These are phyloP conservation scores for Rousettus madagascariensis DNA, from an alignment of 2,797 vertebrate genomes.

Conservation along the genomic window DNA sequence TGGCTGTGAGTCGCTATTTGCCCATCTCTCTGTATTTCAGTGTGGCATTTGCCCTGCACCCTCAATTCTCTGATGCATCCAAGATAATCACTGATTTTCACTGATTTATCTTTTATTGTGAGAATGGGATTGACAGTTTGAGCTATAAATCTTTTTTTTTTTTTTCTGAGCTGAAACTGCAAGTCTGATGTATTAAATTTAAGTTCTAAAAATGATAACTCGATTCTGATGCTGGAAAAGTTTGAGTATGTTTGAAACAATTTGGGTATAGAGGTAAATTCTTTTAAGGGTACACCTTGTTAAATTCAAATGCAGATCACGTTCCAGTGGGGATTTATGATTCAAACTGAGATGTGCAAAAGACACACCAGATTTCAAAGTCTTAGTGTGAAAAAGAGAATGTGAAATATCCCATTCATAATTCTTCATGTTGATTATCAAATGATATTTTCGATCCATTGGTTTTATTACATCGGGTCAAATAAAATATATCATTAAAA, in stretches of 20 bases:
- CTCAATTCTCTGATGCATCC: neutral
- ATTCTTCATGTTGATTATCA: neutral
- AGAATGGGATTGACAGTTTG: neutral
- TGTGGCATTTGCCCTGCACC: neutral
- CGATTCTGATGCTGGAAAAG: neutral
- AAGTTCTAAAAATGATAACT: neutral
- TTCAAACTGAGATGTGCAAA: neutral
- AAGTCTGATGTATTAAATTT: neutral
- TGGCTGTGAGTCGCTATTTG: neutral
- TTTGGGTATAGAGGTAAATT: neutral
- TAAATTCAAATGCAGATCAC: neutral
- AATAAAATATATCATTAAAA: neutral
- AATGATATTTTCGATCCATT: no score
- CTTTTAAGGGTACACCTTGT: conserved; percentile 19
- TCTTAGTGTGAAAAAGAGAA: neutral
- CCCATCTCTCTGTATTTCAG: neutral
- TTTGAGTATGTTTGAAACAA: neutral
- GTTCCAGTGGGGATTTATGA: neutral
- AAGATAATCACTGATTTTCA: neutral
- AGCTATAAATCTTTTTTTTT: neutral
- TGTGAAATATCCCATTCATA: neutral
- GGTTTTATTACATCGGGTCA: neutral
- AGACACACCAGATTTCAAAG: neutral
- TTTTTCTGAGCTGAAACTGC: neutral
- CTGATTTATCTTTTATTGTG: neutral